Conservation (phyloP, 1,140 invertebrate genomes). For the Drosophila asahinai region DNA sequence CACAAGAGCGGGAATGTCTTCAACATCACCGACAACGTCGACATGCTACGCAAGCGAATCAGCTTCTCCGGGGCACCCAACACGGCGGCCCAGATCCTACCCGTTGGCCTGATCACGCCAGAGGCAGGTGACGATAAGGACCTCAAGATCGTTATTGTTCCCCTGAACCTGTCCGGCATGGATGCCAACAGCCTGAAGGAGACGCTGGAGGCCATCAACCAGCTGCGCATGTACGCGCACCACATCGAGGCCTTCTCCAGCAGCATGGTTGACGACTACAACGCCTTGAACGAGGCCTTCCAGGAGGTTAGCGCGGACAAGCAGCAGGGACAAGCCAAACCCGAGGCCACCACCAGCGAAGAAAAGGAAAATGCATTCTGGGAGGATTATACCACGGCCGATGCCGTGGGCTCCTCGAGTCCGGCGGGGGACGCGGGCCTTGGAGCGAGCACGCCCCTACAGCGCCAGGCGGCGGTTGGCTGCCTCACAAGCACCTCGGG, state of each 20-base stretch:
- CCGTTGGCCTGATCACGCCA: constrained; percentile 62
- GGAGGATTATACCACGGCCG: constrained; percentile 22
- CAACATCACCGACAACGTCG: constrained; percentile 22
- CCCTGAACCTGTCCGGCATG: constrained; percentile 58
- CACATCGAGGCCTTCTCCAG: constrained; percentile 61
- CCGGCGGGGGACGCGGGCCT: background rate
- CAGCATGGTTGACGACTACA: constrained; percentile 63
- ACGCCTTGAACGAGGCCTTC: constrained; percentile 12
- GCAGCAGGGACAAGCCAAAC: background rate
- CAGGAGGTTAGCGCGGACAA: background rate
- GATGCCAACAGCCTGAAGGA: constrained; percentile 49
- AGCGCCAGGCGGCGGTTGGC: constrained; percentile 7
- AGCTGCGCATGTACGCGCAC: constrained; percentile 55
- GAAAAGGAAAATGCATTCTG: constrained; percentile 15
- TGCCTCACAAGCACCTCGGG: constrained; percentile 1
- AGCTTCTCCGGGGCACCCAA: constrained; percentile 42
- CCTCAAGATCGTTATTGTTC: constrained; percentile 76
- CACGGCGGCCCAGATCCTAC: constrained; percentile 26
- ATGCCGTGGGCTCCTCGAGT: constrained; percentile 32
- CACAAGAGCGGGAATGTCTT: constrained; percentile 38
- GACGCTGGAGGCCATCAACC: constrained; percentile 55
- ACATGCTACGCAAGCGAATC: constrained; percentile 61
- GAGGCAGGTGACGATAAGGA: constrained; percentile 40
- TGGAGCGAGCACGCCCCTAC: background rate
- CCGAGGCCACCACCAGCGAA: background rate